These are phyloP conservation scores for Zeus faber DNA, from an alignment of 2,113 vertebrate species.

Conservation along the genomic window DNA sequence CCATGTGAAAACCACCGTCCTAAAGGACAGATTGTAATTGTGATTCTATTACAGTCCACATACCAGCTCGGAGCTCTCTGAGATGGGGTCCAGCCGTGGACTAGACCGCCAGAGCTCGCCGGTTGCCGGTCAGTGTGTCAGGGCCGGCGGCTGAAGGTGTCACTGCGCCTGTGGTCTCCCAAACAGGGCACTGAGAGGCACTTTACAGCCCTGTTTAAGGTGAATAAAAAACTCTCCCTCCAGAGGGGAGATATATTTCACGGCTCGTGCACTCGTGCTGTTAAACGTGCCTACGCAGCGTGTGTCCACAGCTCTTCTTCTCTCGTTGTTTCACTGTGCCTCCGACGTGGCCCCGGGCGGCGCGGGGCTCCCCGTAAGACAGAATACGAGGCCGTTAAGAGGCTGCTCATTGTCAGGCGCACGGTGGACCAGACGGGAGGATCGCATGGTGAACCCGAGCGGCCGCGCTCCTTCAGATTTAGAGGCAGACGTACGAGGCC, in stretches of 20 bases:
- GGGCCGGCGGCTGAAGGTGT: conserved; percentile 17
- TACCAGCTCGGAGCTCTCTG: too few species aligned
- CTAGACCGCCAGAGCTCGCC: too few species aligned
- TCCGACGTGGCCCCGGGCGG: too few species aligned
- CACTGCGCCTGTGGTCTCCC: conserved; percentile 43
- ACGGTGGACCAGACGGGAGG: not conserved
- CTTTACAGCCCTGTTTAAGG: conserved; percentile 65
- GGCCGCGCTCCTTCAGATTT: not conserved
- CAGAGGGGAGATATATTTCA: conserved; percentile 56
- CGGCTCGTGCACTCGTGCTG: conserved; percentile 32
- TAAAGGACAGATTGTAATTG: too few species aligned
- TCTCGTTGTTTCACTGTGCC: too few species aligned
- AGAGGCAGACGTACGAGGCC: not conserved
- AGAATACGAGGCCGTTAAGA: not conserved
- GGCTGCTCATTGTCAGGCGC: not conserved
- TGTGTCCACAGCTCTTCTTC: conserved; percentile 10
- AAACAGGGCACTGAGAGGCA: conserved; percentile 31
- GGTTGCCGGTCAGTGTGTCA: not conserved
- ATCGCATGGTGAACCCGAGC: not conserved
- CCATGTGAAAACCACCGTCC: too few species aligned
- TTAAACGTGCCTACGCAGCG: conserved; percentile 49
- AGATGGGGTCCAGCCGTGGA: too few species aligned
- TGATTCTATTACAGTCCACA: too few species aligned
- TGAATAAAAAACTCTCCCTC: conserved; percentile 48
- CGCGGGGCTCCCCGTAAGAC: too few species aligned